Base-by-base conservation (phyloP, 1,140 invertebrate species). In the Bilobella aurantiaca region DNA sequence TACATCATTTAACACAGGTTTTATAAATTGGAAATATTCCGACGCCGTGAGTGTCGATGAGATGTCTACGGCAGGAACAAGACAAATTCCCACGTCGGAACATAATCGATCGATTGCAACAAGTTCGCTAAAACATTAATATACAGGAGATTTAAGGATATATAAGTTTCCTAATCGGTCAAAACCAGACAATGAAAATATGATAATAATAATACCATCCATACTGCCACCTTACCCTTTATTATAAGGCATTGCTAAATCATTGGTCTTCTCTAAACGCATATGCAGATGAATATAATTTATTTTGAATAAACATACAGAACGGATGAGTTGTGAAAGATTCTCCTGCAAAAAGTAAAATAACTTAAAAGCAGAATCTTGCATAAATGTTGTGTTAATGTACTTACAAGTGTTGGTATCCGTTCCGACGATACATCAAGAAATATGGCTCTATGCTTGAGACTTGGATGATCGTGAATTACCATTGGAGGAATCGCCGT, bases 61-160 rank as follows among this genome's bases (percentile, higher is more conserved):
- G 60, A 86, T 79, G 69, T 86, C 85, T 57, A 86, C 69, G 0
- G 83, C 83, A 60, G 84, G 85, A 16, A 85, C 76, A 58, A 86
- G 75, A 69, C 79, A 78, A 61, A 81, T 75, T 63, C 77, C 78
- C 49, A 77, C 75, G 61, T 80, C 80, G 71, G 76, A 77, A 77
- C 84, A 86, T 74, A 83, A 84, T 34, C 82, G 78, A 69, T 84
- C 84, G n/a, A 87, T 74, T 2, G 83, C 82, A 16, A 85, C 77
- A 73, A 86, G 79, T 73, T 85, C 83, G 67, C 81, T 82, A 74
- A n/a, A n/a, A 3, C 74, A n/a, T n/a, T n/a, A n/a, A n/a, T n/a
- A n/a, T n/a, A 64, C 58, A 62, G 61, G 37, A 42, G n/a, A 42
- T 12, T 42, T 42, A 12, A 42, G 37, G 8, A 12, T 42, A 46